Percentiles rank a stretch among this genome's conserved stretches.
Conservation (phyloP, 30 jellyfish, hydroid and myxozoan species). For the Cassiopea xamachana region DNA sequence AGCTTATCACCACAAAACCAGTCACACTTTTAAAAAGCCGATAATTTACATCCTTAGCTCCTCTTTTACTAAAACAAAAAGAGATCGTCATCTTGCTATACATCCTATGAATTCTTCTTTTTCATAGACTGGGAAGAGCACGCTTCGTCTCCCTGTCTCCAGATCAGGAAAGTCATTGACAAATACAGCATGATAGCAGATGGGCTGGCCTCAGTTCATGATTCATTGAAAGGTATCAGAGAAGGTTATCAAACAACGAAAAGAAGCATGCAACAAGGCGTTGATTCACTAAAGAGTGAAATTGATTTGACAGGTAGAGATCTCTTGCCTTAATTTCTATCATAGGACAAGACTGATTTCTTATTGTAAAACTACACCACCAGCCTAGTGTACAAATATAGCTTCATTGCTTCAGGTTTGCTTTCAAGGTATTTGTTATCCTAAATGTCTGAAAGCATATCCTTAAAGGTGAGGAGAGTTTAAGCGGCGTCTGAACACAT, state of each 20-base stretch:
- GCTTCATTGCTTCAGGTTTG: no score
- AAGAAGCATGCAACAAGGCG: conserved; percentile 56
- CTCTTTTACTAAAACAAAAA: no score
- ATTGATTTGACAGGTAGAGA: conserved; percentile 27
- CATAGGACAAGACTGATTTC: background rate
- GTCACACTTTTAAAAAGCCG: no score
- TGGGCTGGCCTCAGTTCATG: conserved; percentile 22
- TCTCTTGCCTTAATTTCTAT: background rate
- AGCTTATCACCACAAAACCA: no score
- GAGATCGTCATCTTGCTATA: no score
- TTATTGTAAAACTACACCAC: background rate
- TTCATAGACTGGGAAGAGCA: conserved; percentile 35
- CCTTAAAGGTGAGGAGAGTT: no score
- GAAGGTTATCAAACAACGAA: conserved; percentile 51
- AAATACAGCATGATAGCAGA: conserved; percentile 48
- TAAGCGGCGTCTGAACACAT: no score
- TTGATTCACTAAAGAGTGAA: conserved; percentile 20
- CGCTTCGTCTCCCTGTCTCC: conserved; percentile 36
- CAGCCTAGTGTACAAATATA: no score
- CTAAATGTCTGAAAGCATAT: no score
- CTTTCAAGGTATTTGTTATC: no score
- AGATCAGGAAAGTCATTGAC: conserved; percentile 30
- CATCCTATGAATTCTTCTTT: background rate
- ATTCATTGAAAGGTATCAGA: conserved; percentile 20
- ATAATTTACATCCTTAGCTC: no score